Evolutionary conservation across 2,888 invertebrate genomes (phyloP), one percentile per base, ranked within the genome.

Genomic region (Melinaea menophilus): DNA sequence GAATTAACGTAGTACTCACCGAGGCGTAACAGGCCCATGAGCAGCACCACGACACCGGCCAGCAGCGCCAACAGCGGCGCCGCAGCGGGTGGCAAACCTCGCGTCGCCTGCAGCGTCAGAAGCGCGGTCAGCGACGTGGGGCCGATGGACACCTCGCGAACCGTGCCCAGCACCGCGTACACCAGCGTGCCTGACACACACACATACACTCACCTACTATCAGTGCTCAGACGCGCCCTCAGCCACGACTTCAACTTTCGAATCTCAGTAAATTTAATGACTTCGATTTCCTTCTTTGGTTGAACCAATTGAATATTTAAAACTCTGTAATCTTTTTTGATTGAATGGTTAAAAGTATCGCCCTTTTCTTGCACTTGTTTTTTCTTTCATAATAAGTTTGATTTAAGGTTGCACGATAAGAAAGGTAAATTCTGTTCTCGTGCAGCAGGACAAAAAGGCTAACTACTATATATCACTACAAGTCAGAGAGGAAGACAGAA

Each of bases 121-220:
- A 98, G 91, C 46, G 98, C 95, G 96, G 98, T 97, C 66, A 98
- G 92, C 73, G 97, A 97, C 0, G 98, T 98, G 0, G 98, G 98
- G n/a, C 98, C 96, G 70, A 96, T 96, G 0, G 95, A 95, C 2
- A 96, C 96, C 87, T 96, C 95, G 78, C 94, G 95, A 70, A 96
- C 94, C 0, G 97, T 97, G 51, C 98, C 98, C 74, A 98, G 94
- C 73, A 97, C 82, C 61, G 95, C 91, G 86, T 99, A 99, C 61
- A 97, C 91, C 74, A 98, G 95, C 60, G 96, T 95, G n/a, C 95
- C 94, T 92, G 79, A 22, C 46, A 59, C 12, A 56, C 12, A 56
- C 34, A 54, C 3, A 13, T 7, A 33, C 7, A 58, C 13, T 2
- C 47, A 46, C 11, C 46, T 4, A 46, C 4, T n/a, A 12, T 12